phyloP scores from a whole-genome alignment of 30 jellyfish, hydroid and myxozoan species.

The Hydractinia symbiolongicarpus region DNA sequence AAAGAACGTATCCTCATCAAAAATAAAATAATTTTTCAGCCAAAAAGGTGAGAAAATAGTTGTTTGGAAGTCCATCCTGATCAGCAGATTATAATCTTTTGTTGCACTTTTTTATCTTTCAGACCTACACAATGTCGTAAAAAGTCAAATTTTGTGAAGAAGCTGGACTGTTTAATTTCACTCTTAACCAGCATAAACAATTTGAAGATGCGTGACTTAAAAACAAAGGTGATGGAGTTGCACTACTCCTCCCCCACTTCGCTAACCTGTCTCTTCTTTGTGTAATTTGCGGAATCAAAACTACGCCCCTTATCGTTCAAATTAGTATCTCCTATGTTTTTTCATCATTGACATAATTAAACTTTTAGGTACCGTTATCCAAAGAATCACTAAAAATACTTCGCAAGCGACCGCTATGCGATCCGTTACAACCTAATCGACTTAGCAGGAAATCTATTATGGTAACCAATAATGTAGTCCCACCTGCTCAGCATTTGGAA shows the following conservation, averaged over 20 bases:
- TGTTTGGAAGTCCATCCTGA: too few species aligned
- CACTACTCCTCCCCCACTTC: too few species aligned
- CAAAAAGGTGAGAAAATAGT: too few species aligned
- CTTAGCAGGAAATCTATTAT: slow-evolving; percentile 18
- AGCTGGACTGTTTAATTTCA: slow-evolving; percentile 40
- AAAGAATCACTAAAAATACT: slow-evolving; percentile 7
- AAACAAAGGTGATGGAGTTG: slow-evolving; percentile 38
- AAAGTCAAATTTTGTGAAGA: slow-evolving; percentile 27
- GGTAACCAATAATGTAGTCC: slow-evolving; percentile 1
- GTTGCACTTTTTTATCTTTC: not conserved
- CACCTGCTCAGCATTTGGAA: too few species aligned
- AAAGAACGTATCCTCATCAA: too few species aligned
- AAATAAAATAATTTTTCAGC: too few species aligned
- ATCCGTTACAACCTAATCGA: slow-evolving; percentile 14
- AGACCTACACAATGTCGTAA: not conserved
- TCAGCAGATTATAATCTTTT: too few species aligned
- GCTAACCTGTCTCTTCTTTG: too few species aligned
- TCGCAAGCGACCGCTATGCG: slow-evolving; percentile 8
- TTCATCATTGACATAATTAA: too few species aligned
- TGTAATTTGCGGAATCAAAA: too few species aligned
- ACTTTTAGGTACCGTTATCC: not conserved
- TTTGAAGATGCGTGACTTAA: slow-evolving; percentile 57
- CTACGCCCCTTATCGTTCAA: too few species aligned
- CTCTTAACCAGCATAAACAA: slow-evolving; percentile 47
- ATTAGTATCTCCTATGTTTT: too few species aligned